These are phyloP conservation scores for Cephalopachus bancanus DNA, from an alignment of 2,797 vertebrate genomes.

Conservation along the genomic window DNA sequence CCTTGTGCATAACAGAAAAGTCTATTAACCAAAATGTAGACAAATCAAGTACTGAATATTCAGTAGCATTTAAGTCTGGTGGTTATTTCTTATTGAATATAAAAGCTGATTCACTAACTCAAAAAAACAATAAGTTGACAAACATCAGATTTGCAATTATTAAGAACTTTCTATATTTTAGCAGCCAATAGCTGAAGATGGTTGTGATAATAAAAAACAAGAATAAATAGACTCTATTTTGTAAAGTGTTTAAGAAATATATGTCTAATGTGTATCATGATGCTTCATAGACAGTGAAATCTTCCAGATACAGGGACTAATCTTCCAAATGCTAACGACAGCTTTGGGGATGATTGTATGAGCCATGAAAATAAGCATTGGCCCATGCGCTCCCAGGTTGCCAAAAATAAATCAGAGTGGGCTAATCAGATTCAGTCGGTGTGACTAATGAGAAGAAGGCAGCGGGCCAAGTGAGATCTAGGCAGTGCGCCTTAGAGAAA, in stretches of 20 bases:
- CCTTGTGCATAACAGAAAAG: background rate
- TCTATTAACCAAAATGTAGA: background rate
- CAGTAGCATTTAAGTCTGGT: background rate
- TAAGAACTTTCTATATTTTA: background rate
- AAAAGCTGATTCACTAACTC: background rate
- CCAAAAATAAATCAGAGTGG: slow-evolving; percentile 66
- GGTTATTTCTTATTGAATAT: background rate
- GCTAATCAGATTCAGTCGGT: slow-evolving; percentile 68
- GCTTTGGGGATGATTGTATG: slow-evolving; percentile 64
- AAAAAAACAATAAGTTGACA: slow-evolving; percentile 35
- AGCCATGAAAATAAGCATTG: slow-evolving; percentile 62
- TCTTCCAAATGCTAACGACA: slow-evolving; percentile 55
- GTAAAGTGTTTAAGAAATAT: slow-evolving; percentile 28
- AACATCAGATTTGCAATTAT: background rate
- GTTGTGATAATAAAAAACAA: background rate
- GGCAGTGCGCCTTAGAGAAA: slow-evolving; percentile 62
- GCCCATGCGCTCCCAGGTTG: slow-evolving; percentile 6
- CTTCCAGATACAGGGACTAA: slow-evolving; percentile 30
- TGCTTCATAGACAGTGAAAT: slow-evolving; percentile 18
- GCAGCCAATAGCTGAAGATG: background rate
- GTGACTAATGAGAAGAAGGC: slow-evolving; percentile 52
- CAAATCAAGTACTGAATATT: background rate
- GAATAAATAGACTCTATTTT: background rate
- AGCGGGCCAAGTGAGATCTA: slow-evolving; percentile 6
- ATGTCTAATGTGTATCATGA: background rate